Evolutionary conservation across 2,888 invertebrate species (phyloP), one percentile per base, ranked within the genome.

Genomic region (Siphonodentalium dalli): DNA sequence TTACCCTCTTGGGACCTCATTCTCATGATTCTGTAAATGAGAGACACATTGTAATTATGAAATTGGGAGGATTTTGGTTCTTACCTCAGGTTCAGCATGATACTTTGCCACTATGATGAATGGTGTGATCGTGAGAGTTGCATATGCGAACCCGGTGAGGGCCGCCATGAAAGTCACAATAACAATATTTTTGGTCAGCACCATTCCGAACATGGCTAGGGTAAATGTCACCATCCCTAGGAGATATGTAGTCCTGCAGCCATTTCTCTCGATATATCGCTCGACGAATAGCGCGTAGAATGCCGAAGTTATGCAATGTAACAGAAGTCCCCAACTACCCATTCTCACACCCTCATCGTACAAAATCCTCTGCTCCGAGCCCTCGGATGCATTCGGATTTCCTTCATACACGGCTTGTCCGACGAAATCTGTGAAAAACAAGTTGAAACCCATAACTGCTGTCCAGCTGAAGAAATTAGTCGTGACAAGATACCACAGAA

Each of bases 381-480:
- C 71, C 38, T 74, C 75, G 2, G 71, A 69, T 2, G 72, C 67
- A 56, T 74, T 75, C n/a, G 92, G 93, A 83, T 91, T 87, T 0
- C 93, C 93, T n/a, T 87, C 86, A 77, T 90, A 94, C 18, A 93
- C 92, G 11, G 91, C 89, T 82, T 94, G 92, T 0, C 92, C 94
- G 1, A 93, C 95, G 76, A 94, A 97, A 83, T 97, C 96, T 0
- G 96, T 96, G 81, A 95, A 97, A 82, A 95, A 96, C 9, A 97
- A 84, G 0, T 95, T 95, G 79, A 96, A 97, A 78, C 94, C 93
- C 63, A 97, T 95, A 69, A 97, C 91, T 0, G 95, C 93, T 90
- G 95, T 95, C 96, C 96, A 97, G 78, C 93, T 94, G 83, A 94
- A 96, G 44, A 96, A 86, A 84, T 96, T 95, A 23, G 96, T 96